Evolutionary conservation across 2,797 vertebrate species (phyloP).

Genomic region (Heliangelus exortis): DNA sequence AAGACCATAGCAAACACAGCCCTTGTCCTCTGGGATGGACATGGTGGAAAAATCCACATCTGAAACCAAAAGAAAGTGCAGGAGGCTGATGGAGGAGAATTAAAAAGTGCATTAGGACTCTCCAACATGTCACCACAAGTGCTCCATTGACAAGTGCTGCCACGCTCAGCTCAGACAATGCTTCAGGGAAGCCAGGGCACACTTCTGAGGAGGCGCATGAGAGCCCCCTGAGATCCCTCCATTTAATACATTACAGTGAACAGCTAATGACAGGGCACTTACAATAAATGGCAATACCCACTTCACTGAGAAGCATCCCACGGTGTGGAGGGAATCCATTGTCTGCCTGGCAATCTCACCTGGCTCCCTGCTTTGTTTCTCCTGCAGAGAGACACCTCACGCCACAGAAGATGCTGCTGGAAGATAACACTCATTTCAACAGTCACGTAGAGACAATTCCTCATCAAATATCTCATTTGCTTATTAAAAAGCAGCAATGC

Average conservation of each 20-base stretch:
- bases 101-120: slow-evolving; percentile 26
- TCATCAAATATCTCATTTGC: slow-evolving; percentile 49
- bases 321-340: neutral
- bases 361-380: slow-evolving; percentile 7
- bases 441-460: slow-evolving; percentile 37
- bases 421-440: slow-evolving; percentile 24
- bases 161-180: neutral
- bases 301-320: neutral
- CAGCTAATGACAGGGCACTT: slow-evolving; percentile 19
- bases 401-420: slow-evolving; percentile 21
- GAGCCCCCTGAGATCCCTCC: neutral
- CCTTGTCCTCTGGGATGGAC: neutral
- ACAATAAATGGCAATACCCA: slow-evolving; percentile 14
- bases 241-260: slow-evolving; percentile 14
- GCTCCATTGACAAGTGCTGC: slow-evolving; percentile 25
- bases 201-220: neutral
- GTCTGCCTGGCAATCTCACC: neutral
- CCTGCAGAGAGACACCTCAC: neutral
- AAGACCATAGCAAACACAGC: neutral
- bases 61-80: neutral
- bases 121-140: slow-evolving; percentile 10
- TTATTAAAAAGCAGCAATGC: slow-evolving; percentile 24
- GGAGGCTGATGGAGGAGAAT: neutral
- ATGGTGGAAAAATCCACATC: neutral
- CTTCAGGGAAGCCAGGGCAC: slow-evolving; percentile 40